A percentile compares a stretch with the other conserved stretches of the same genome.
phyloP scores from a whole-genome alignment of 2,888 invertebrate species.

The Plutella xylostella region DNA sequence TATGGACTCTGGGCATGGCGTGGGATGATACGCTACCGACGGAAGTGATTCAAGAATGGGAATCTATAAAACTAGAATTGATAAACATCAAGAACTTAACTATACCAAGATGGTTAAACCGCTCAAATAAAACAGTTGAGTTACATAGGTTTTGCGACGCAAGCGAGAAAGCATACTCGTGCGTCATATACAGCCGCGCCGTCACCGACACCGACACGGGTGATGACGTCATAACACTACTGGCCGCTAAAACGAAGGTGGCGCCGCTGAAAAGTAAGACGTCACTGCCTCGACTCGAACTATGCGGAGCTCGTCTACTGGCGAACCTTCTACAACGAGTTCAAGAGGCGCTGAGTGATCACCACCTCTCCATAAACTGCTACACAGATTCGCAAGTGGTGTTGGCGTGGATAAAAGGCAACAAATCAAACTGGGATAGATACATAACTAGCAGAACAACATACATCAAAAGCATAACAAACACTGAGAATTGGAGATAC shows the following conservation, averaged over 20 bases:
- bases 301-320: not conserved
- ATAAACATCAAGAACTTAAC: not conserved
- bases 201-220: not conserved
- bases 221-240: not conserved
- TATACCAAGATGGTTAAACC: not conserved
- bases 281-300: not conserved
- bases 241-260: not conserved
- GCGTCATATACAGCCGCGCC: constrained; percentile 12
- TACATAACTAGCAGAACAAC: not conserved
- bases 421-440: not conserved
- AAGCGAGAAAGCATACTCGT: constrained; percentile 17
- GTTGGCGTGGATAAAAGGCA: not conserved
- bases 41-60: not conserved
- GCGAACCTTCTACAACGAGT: no score
- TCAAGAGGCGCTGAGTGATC: not conserved
- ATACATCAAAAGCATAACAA: not conserved
- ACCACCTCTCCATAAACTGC: not conserved
- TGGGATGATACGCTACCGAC: constrained; percentile 14
- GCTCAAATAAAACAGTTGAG: not conserved
- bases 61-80: not conserved
- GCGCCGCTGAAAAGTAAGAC: not conserved
- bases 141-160: constrained; percentile 17
- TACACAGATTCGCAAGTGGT: constrained; percentile 1
- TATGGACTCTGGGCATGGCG: constrained; percentile 12
- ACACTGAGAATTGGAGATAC: not conserved